Conservation (phyloP, 1,140 invertebrate species). For the Pemphigus obesinymphae region DNA sequence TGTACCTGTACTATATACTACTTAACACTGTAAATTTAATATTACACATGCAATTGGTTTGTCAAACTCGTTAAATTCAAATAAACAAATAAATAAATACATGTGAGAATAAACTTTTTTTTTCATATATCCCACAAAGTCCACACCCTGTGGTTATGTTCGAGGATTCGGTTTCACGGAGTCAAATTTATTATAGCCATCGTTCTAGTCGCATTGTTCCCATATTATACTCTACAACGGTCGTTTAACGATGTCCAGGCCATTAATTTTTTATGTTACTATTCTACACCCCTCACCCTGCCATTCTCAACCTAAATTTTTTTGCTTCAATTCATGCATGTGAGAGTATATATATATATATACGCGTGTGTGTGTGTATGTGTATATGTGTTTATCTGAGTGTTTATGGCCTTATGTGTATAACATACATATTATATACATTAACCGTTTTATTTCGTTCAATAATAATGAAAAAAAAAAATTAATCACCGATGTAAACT, state of each 20-base stretch:
- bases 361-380: background rate
- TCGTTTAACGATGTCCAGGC: conserved; percentile 22
- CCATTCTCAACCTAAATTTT: background rate
- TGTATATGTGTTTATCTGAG: background rate
- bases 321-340: background rate
- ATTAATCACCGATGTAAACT: background rate
- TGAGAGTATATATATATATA: background rate
- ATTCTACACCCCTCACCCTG: background rate
- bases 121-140: background rate
- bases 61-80: too few species aligned
- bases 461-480: background rate
- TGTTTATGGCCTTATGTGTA: too few species aligned
- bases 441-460: background rate
- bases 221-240: background rate
- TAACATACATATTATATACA: background rate
- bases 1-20: too few species aligned
- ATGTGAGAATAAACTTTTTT: too few species aligned
- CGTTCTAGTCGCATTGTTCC: background rate
- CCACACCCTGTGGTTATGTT: background rate
- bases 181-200: conserved; percentile 5
- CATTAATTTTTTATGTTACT: conserved; percentile 16
- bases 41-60: too few species aligned
- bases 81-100: too few species aligned
- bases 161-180: background rate
- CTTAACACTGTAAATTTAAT: too few species aligned